A percentile compares a stretch with the other conserved stretches of the same genome.
These are phyloP conservation scores for Aphidius colemani DNA, from an alignment of 2,888 invertebrate species.

Conservation along the genomic window DNA sequence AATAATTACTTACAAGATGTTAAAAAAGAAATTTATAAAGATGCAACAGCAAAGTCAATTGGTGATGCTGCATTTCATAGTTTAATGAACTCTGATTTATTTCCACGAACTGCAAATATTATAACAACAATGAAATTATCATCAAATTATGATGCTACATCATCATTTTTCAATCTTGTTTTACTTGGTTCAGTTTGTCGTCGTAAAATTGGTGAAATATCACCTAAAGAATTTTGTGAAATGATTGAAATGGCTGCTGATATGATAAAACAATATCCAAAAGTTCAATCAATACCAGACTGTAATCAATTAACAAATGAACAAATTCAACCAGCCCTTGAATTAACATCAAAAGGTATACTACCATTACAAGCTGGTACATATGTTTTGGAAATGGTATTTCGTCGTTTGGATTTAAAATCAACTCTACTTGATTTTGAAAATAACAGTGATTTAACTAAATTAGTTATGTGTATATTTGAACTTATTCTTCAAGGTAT, in stretches of 20 bases:
- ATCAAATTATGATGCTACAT: slow-evolving; percentile 47
- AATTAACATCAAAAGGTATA: slow-evolving; percentile 44
- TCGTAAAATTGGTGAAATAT: slow-evolving; percentile 48
- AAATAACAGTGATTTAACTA: slow-evolving; percentile 43
- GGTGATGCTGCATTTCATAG: slow-evolving; percentile 52
- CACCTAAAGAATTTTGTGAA: slow-evolving; percentile 44
- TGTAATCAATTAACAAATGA: slow-evolving; percentile 52
- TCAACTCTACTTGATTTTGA: slow-evolving; percentile 49
- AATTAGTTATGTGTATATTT: slow-evolving; percentile 46
- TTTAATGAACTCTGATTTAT: slow-evolving; percentile 47
- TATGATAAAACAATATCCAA: slow-evolving; percentile 48
- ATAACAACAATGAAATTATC: slow-evolving; percentile 47
- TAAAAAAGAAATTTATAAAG: slow-evolving; percentile 40
- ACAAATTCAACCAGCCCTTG: slow-evolving; percentile 48
- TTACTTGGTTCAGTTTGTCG: slow-evolving; percentile 54
- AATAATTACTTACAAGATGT: slow-evolving; percentile 52
- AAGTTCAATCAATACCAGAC: slow-evolving; percentile 40
- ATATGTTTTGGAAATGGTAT: slow-evolving; percentile 56
- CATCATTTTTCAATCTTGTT: slow-evolving; percentile 53
- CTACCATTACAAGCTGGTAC: slow-evolving; percentile 54
- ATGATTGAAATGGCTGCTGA: slow-evolving; percentile 51
- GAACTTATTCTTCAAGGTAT: slow-evolving; percentile 54
- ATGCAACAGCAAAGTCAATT: slow-evolving; percentile 42
- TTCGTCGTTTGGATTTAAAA: slow-evolving; percentile 51
- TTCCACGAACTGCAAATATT: slow-evolving; percentile 49